Conservation (phyloP, 2,113 vertebrate species). For the Butorides virescens region DNA sequence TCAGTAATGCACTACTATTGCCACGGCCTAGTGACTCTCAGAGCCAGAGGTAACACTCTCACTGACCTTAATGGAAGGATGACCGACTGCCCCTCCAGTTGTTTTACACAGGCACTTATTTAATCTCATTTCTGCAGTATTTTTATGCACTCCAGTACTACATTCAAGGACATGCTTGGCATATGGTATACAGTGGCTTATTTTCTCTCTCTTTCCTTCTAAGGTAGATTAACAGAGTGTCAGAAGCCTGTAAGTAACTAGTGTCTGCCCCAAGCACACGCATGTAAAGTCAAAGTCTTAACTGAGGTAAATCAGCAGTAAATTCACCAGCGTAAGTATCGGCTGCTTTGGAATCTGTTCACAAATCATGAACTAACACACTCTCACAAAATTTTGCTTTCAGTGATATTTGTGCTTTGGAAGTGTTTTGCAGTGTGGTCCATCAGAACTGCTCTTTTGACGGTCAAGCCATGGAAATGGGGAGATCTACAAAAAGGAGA, state of each 20-base stretch:
- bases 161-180: background rate
- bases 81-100: background rate
- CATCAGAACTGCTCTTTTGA: background rate
- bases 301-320: background rate
- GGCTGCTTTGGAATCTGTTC: background rate
- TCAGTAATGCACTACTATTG: background rate
- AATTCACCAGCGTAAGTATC: background rate
- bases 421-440: background rate
- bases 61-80: background rate
- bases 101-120: background rate
- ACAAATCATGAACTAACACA: background rate
- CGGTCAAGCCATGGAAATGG: background rate
- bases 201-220: background rate
- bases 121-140: background rate
- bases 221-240: background rate
- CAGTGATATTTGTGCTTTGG: background rate
- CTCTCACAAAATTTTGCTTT: background rate
- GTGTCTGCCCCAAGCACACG: accelerated
- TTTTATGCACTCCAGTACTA: background rate
- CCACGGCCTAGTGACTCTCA: background rate
- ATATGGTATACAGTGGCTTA: background rate
- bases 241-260: background rate
- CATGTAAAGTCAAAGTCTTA: background rate
- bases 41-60: background rate
- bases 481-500: background rate